phyloP scores from a whole-genome alignment of 2,888 invertebrate species.

The Leptopilina drosophilae region DNA sequence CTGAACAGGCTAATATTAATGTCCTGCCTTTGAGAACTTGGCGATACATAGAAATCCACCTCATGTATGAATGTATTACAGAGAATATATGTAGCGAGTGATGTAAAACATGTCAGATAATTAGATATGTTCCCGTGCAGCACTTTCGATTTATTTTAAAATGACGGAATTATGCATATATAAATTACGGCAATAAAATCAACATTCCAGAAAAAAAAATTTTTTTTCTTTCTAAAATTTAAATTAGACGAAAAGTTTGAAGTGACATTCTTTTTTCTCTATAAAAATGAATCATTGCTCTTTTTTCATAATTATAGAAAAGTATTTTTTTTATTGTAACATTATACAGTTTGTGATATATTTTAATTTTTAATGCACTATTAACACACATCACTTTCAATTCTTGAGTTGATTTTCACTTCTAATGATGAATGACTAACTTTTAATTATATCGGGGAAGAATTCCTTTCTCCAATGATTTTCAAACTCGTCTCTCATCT shows the following conservation, averaged over 20 bases:
- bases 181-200: not conserved
- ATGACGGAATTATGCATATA: not conserved
- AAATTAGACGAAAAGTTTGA: too few relatives aligned
- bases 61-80: not conserved
- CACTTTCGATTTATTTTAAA: constrained; percentile 31
- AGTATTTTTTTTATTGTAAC: not conserved
- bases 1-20: constrained; percentile 13
- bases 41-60: constrained; percentile 1
- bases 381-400: not conserved
- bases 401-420: not conserved
- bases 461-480: not conserved
- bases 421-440: too few relatives aligned
- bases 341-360: too few relatives aligned
- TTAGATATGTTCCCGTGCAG: constrained; percentile 18
- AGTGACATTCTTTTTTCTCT: not conserved
- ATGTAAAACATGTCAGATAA: constrained; percentile 28
- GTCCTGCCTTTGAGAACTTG: constrained; percentile 4
- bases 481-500: not conserved
- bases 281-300: too few relatives aligned
- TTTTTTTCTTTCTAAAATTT: not conserved
- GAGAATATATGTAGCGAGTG: constrained; percentile 14
- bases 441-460: too few relatives aligned
- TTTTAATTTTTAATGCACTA: too few relatives aligned
- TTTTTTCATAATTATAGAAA: too few relatives aligned
- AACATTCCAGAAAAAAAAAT: not conserved